phyloP scores from a whole-genome alignment of 2,113 vertebrate species.

The Delphinapterus leucas region DNA sequence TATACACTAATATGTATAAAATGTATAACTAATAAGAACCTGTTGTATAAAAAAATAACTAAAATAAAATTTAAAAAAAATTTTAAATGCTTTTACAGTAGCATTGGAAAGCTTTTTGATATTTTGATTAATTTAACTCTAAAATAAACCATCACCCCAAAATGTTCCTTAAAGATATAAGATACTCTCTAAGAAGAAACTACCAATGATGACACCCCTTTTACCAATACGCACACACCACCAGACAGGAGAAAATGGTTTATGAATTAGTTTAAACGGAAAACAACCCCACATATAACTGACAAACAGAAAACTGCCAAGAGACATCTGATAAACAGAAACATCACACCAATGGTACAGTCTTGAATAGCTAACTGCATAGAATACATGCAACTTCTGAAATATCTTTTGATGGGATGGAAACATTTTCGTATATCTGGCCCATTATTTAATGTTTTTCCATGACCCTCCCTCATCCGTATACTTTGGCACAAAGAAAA shows the following conservation, averaged over 20 bases:
- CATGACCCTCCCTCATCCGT: neutral
- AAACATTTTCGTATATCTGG: neutral
- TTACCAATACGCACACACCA: neutral
- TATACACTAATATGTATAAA: no score
- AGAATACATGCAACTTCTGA: neutral
- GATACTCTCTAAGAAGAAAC: neutral
- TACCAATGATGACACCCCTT: neutral
- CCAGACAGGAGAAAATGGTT: neutral
- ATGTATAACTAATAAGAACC: no score
- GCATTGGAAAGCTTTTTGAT: constrained; percentile 1
- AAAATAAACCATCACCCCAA: constrained; percentile 37
- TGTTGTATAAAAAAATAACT: no score
- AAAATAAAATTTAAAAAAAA: rapidly evolving
- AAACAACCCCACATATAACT: constrained; percentile 53
- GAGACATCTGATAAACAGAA: neutral
- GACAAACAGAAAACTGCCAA: neutral
- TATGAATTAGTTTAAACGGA: constrained; percentile 43
- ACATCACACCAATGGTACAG: neutral
- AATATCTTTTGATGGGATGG: neutral
- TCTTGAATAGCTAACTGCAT: neutral
- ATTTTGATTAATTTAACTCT: constrained; percentile 43
- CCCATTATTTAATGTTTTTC: neutral
- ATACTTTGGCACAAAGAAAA: neutral
- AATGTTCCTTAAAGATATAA: constrained; percentile 37
- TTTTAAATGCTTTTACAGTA: neutral